A percentile compares a stretch with the other conserved stretches of the same genome.
phyloP scores from a whole-genome alignment of 1,140 invertebrate genomes.

The Anoplolepis gracilipes region DNA sequence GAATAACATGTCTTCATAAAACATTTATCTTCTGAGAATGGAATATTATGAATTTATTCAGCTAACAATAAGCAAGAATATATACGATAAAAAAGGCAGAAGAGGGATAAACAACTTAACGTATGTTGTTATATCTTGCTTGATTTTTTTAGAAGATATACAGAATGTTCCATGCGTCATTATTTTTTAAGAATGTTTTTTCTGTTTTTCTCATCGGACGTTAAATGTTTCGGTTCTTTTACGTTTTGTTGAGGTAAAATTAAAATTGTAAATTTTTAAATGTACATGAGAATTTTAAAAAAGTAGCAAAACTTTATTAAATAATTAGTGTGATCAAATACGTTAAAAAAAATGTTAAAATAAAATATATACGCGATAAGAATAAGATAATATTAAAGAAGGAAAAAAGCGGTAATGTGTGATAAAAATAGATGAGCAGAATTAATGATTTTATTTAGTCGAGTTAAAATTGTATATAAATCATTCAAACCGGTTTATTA shows the following conservation, averaged over 20 bases:
- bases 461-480: background rate
- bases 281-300: too few species aligned
- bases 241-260: too few species aligned
- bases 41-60: background rate
- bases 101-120: background rate
- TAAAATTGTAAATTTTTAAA: too few species aligned
- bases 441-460: background rate
- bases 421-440: background rate
- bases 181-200: background rate
- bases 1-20: constrained; percentile 45
- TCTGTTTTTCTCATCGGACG: too few species aligned
- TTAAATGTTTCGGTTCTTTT: too few species aligned
- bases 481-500: constrained; percentile 21
- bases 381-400: too few species aligned
- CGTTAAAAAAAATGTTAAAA: too few species aligned
- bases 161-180: background rate
- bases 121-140: background rate
- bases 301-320: too few species aligned
- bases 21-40: constrained; percentile 23
- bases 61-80: background rate
- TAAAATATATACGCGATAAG: too few species aligned
- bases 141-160: background rate
- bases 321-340: too few species aligned
- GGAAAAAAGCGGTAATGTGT: background rate
- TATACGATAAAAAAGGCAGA: background rate